Evolutionary conservation across 2,888 invertebrate species (phyloP).

Genomic region (Stomorhina lunata): DNA sequence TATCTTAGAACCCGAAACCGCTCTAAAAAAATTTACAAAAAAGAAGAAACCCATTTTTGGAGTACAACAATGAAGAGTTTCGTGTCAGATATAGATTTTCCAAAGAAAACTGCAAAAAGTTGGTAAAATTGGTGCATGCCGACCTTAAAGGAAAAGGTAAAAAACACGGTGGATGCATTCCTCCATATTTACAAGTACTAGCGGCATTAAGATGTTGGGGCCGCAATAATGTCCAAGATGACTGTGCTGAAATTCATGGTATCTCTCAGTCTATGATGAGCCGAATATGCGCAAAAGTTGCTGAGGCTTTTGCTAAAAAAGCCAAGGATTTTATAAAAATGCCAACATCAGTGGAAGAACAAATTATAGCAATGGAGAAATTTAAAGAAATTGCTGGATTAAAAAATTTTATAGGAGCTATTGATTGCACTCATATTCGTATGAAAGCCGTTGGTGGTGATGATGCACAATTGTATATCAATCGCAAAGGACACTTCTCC

Average conservation of each 20-base stretch:
- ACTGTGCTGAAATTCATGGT: conserved; percentile 10
- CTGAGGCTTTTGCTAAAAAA: not conserved
- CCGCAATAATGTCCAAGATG: not conserved
- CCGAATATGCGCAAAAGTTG: not conserved
- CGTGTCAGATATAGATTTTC: not conserved
- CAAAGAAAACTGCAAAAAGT: conserved; percentile 16
- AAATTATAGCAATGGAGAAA: not conserved
- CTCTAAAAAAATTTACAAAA: conserved; percentile 1
- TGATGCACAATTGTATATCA: conserved; percentile 28
- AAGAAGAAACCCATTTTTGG: conserved; percentile 25
- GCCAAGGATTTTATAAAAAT: conserved; percentile 5
- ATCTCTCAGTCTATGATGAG: conserved; percentile 14
- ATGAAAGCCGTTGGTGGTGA: conserved; percentile 26
- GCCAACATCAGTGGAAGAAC: not conserved
- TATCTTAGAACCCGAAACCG: not conserved
- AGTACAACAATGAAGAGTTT: not conserved
- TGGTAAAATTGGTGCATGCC: not conserved
- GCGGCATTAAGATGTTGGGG: conserved; percentile 25
- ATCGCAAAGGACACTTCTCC: not conserved
- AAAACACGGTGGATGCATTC: not conserved
- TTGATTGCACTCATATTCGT: conserved; percentile 44
- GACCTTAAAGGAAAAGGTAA: not conserved
- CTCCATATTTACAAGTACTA: conserved; percentile 8
- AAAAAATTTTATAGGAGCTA: conserved; percentile 42
- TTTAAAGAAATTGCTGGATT: conserved; percentile 44